These are phyloP conservation scores for Prionace glauca DNA, from an alignment of 2,797 vertebrate species.

Conservation along the genomic window DNA sequence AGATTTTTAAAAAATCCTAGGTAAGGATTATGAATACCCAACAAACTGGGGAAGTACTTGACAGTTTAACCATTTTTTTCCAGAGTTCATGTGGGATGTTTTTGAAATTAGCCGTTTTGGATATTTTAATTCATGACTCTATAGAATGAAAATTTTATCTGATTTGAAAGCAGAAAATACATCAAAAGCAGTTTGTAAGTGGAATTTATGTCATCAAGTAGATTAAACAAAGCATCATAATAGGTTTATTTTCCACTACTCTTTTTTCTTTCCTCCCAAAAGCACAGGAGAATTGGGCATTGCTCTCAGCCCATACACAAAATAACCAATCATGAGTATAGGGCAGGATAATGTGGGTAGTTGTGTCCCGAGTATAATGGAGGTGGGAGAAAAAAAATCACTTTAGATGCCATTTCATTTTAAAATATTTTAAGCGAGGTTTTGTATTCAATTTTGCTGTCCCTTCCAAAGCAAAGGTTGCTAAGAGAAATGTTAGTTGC, in stretches of 20 bases:
- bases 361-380: not conserved
- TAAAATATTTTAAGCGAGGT: constrained; percentile 15
- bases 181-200: not conserved
- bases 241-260: not conserved
- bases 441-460: constrained; percentile 8
- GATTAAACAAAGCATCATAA: not conserved
- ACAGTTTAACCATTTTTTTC: not conserved
- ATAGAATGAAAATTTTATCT: not conserved
- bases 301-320: constrained; percentile 4
- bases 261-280: not conserved
- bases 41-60: not conserved
- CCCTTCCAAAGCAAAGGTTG: constrained; percentile 33
- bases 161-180: not conserved
- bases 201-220: constrained; percentile 1
- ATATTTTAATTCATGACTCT: not conserved
- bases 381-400: constrained; percentile 16
- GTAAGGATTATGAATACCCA: not conserved
- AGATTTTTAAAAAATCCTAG: not conserved
- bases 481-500: constrained; percentile 12
- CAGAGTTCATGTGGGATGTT: not conserved
- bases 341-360: not conserved
- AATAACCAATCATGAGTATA: not conserved
- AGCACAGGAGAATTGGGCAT: not conserved
- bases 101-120: not conserved
- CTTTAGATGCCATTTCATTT: not conserved